phyloP scores from a whole-genome alignment of 1,140 invertebrate species.

The Holcopasites calliopsidis region DNA sequence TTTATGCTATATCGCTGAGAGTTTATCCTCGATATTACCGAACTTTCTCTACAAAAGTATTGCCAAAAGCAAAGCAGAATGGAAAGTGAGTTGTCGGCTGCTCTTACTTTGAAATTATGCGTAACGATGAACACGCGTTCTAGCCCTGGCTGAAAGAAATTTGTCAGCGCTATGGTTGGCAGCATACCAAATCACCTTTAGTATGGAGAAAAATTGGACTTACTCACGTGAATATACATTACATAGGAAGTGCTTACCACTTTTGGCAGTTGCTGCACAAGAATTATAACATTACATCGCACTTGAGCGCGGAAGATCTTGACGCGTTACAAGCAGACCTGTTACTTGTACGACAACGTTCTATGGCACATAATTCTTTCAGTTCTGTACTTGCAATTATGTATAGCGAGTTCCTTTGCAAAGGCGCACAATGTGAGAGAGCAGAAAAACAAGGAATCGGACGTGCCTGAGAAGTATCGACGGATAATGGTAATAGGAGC shows the following conservation, averaged over 20 bases:
- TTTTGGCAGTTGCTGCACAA: conserved; percentile 52
- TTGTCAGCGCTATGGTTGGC: conserved; percentile 45
- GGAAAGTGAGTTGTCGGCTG: conserved; percentile 45
- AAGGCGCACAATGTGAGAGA: conserved; percentile 17
- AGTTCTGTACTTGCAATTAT: background rate
- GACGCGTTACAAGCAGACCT: conserved; percentile 41
- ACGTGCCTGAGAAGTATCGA: conserved; percentile 8
- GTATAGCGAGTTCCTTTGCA: background rate
- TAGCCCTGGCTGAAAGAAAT: conserved; percentile 53
- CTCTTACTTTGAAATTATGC: background rate
- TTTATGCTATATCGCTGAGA: conserved; percentile 48
- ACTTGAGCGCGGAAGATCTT: conserved; percentile 42
- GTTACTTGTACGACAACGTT: conserved; percentile 27
- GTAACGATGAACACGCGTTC: background rate
- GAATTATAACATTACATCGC: conserved; percentile 48
- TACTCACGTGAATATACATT: conserved; percentile 11
- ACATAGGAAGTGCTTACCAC: conserved; percentile 46
- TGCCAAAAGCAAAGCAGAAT: conserved; percentile 34
- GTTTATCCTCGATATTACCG: conserved; percentile 39
- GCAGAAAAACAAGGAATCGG: background rate
- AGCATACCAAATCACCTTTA: conserved; percentile 50
- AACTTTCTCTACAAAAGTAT: conserved; percentile 51
- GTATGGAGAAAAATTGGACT: conserved; percentile 57
- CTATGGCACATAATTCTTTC: background rate
- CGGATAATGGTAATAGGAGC: conserved; percentile 54